Evolutionary conservation across 2,888 invertebrate genomes (phyloP), one percentile per base, ranked within the genome.

Genomic region (Nemoura dubitans): DNA sequence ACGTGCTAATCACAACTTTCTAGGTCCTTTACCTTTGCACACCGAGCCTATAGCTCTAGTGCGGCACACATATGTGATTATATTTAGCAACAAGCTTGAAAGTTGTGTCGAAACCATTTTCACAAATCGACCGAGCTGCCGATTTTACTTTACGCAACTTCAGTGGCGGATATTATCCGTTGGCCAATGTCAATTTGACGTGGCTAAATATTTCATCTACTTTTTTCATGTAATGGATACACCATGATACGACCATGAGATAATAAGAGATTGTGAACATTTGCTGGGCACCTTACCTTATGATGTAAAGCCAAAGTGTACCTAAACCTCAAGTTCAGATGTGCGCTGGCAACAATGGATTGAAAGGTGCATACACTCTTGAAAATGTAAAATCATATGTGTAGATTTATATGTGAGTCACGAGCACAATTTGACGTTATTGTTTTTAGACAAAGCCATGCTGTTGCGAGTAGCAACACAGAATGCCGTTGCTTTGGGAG

Each of bases 1-100:
- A 59, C 59, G 59, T 59, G 59, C 59, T 59, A 59, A 59, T 59
- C 59, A 59, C 59, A 59, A 59, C 59, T 59, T 59, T 59, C 59
- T 59, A 59, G 59, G 59, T 59, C 59, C 59, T 59, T 59, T 59
- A 59, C 59, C 59, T 59, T 59, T 59, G 59, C 59, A 59, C 59
- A 21, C 59, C 59, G 59, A 36, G 10, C 36, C 36, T 36, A 36
- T 3, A 3, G 3, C 5, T 36, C 5, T 36, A 36, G 21, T 14
- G 14, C 10, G 36, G 14, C 16, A 7, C 3, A 59, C 59, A 59
- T 14, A 59, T 59, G 21, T 59, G 59, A 59, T 59, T 59, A 59
- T 59, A 59, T 59, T 59, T 59, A 59, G 59, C 59, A 59, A 59
- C 59, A 21, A 7, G 21, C 59, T 59, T 1, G 59, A 59, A 59